Base-by-base conservation (phyloP, 2,113 vertebrate genomes). In the Vimba vimba region DNA sequence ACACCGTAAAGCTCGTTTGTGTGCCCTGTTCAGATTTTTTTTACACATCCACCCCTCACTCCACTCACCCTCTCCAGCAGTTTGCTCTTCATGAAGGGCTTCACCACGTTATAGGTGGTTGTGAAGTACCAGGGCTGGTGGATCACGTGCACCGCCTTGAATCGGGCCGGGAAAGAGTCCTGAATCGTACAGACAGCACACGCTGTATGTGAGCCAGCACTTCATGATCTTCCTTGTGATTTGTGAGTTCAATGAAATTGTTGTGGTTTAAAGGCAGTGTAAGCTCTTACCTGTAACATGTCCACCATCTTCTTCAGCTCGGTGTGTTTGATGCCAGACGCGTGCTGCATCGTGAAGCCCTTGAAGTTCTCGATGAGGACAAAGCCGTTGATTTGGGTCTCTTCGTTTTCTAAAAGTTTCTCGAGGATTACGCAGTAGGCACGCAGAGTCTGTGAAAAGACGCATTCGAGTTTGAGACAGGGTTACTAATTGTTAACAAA, bases 301-400 rank as follows among this genome's bases (percentile, higher is more conserved):
- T 99, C 98, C 94, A 99, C 98, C 98, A 99, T 99, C 94, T 99
- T 99, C 94, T 97, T 98, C 77, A 99, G 97, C 87, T 99, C 97
- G 0, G 96, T 94, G 3, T 97, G 94, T 86, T 97, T 99, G 73
- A 99, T 98, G 15, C 96, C 96, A 0, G 98, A 97, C 0, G 97
- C 98, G 69, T 99, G 98, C 92, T 99, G 97, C 97, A 99, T 96
- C 86, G 97, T 99, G 89, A 99, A 99, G 90, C 98, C 98, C 90
- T 96, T 96, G 90, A 99, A 99, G 86, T 99, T 99, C 91, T 99
- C 98, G 0, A 99, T 91, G 85, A 99, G 98, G 88, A 97, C 98
- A 88, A 99, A 99, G 69, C 98, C 97, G 0, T 99, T 99, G 83
- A 99, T 98, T 88, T 99, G 98, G 0, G 98, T 99, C 91, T 99